phyloP scores from a whole-genome alignment of 2,797 vertebrate species.

The Eremophila alpestris region DNA sequence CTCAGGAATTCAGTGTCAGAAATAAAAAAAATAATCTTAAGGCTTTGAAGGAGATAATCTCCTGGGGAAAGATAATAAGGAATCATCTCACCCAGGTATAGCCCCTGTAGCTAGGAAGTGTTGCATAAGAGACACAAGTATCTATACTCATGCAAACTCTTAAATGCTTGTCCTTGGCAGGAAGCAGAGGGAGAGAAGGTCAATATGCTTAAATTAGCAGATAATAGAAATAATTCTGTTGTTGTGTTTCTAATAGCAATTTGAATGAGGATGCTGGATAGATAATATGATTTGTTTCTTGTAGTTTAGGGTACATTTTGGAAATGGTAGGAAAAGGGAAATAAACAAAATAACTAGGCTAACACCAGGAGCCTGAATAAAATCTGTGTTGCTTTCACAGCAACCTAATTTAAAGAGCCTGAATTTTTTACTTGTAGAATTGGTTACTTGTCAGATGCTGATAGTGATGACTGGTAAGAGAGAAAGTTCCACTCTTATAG shows the following conservation, averaged over 20 bases:
- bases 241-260: not conserved
- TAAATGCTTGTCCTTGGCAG: not conserved
- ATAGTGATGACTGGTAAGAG: not conserved
- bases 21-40: not conserved
- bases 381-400: not conserved
- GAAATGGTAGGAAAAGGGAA: not conserved
- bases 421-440: not conserved
- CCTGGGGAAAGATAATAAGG: not conserved
- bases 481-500: not conserved
- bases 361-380: not conserved
- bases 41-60: not conserved
- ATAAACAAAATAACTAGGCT: not conserved
- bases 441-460: not conserved
- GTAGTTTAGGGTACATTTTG: not conserved
- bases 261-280: not conserved
- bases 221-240: not conserved
- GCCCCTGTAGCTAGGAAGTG: not conserved
- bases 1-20: not conserved
- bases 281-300: not conserved
- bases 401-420: not conserved
- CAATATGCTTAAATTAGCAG: constrained; percentile 10
- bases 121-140: not conserved
- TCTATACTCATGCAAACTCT: not conserved
- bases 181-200: not conserved
- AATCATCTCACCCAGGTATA: not conserved